Evolutionary conservation across 2,797 vertebrate species (phyloP).

Genomic region (Decapterus maruadsi): DNA sequence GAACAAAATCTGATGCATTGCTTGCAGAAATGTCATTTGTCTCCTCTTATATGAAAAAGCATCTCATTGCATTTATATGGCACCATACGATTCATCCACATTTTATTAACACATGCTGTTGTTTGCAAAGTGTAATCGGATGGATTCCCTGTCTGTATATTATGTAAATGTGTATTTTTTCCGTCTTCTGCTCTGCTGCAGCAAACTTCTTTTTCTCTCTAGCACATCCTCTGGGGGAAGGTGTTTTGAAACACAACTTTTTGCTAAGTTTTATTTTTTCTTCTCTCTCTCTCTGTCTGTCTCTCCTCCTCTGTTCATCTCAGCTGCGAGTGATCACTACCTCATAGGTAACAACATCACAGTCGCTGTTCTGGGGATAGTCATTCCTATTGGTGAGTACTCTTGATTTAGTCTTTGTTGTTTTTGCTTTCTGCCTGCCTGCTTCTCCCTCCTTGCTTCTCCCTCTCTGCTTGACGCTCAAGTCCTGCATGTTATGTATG

Average conservation of each 20-base stretch:
- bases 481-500: constrained; percentile 50
- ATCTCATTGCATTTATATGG: constrained; percentile 59
- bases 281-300: constrained; percentile 7
- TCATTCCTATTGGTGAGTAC: constrained; percentile 96
- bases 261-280: constrained; percentile 18
- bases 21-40: constrained; percentile 34
- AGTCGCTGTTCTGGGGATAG: constrained; percentile 93
- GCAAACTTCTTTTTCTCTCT: constrained; percentile 22
- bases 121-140: constrained; percentile 36
- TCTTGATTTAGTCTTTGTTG: constrained; percentile 44
- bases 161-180: constrained; percentile 53
- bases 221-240: constrained; percentile 4
- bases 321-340: constrained; percentile 91
- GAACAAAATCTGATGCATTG: constrained; percentile 35
- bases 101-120: constrained; percentile 53
- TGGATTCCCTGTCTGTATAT: constrained; percentile 43
- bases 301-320: constrained; percentile 42
- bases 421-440: constrained; percentile 59
- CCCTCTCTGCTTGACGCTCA: constrained; percentile 47
- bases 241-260: constrained; percentile 23
- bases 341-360: constrained; percentile 94
- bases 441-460: constrained; percentile 72
- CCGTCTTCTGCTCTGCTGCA: constrained; percentile 12
- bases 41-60: constrained; percentile 37
- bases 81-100: constrained; percentile 34